These are phyloP conservation scores for Eurystomus glaucurus DNA, from an alignment of 2,797 vertebrate species.

Conservation along the genomic window DNA sequence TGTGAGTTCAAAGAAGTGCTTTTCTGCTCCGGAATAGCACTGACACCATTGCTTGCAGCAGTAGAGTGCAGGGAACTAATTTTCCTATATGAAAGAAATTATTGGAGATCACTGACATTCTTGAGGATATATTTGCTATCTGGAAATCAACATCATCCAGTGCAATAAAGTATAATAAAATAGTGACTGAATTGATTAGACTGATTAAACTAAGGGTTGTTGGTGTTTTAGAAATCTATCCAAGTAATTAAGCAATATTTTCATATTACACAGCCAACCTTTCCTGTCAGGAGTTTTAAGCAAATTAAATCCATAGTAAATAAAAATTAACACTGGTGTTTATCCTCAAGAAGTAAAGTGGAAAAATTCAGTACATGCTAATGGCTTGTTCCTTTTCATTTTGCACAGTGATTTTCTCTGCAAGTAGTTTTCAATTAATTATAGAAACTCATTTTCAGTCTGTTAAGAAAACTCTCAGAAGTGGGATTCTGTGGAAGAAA, in stretches of 20 bases:
- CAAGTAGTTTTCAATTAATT: not conserved
- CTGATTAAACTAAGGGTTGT: not conserved
- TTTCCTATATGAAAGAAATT: constrained; percentile 44
- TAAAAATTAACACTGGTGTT: not conserved
- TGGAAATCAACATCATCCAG: not conserved
- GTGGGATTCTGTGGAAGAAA: not conserved
- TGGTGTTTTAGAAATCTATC: not conserved
- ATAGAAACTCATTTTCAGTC: not conserved
- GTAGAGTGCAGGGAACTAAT: constrained; percentile 23
- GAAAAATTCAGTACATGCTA: not conserved
- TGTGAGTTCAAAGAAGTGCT: constrained; percentile 11
- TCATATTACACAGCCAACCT: not conserved
- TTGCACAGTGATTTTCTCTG: not conserved
- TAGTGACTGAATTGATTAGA: not conserved
- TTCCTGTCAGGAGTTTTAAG: not conserved
- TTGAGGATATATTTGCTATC: not conserved
- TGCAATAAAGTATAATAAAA: not conserved
- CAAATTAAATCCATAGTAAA: not conserved
- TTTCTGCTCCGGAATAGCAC: not conserved
- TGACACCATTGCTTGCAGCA: not conserved
- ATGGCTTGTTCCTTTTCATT: not conserved
- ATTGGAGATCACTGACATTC: not conserved
- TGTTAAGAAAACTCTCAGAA: not conserved
- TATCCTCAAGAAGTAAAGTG: not conserved
- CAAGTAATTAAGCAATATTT: not conserved